These are phyloP conservation scores for Cataglyphis albicans DNA, from an alignment of 2,888 invertebrate genomes.

Conservation along the genomic window DNA sequence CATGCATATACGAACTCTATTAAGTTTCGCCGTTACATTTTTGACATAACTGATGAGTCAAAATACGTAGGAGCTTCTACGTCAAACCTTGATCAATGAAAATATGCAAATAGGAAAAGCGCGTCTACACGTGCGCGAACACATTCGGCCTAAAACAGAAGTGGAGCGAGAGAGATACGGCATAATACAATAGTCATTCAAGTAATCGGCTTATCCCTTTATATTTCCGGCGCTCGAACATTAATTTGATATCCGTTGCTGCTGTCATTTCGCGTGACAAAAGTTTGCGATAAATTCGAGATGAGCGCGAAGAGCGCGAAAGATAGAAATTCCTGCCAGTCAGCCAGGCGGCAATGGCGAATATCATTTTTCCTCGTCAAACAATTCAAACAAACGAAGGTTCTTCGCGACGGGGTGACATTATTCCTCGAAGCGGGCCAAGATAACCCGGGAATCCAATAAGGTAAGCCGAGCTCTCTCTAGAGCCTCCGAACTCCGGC, in stretches of 20 bases:
- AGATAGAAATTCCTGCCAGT: slow-evolving; percentile 13
- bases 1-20: neutral
- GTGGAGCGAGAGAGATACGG: neutral
- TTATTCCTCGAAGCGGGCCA: slow-evolving; percentile 38
- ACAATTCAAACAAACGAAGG: slow-evolving; percentile 41
- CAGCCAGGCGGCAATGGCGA: neutral
- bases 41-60: neutral
- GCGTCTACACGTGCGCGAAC: neutral
- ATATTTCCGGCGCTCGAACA: neutral
- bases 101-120: slow-evolving; percentile 14
- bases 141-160: neutral
- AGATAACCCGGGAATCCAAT: slow-evolving; percentile 49
- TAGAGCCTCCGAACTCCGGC: slow-evolving; percentile 19
- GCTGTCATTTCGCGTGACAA: slow-evolving; percentile 5
- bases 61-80: neutral
- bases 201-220: slow-evolving; percentile 32
- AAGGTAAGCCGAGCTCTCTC: slow-evolving; percentile 29
- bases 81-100: neutral
- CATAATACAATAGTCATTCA: slow-evolving; percentile 2
- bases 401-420: slow-evolving; percentile 25
- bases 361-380: slow-evolving; percentile 49
- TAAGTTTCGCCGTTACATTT: neutral
- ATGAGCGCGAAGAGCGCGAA: neutral
- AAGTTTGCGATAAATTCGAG: slow-evolving; percentile 38
- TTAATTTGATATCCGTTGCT: slow-evolving; percentile 25